These are phyloP conservation scores for Ctenoplectra terminalis DNA, from an alignment of 1,140 invertebrate species.

Conservation along the genomic window DNA sequence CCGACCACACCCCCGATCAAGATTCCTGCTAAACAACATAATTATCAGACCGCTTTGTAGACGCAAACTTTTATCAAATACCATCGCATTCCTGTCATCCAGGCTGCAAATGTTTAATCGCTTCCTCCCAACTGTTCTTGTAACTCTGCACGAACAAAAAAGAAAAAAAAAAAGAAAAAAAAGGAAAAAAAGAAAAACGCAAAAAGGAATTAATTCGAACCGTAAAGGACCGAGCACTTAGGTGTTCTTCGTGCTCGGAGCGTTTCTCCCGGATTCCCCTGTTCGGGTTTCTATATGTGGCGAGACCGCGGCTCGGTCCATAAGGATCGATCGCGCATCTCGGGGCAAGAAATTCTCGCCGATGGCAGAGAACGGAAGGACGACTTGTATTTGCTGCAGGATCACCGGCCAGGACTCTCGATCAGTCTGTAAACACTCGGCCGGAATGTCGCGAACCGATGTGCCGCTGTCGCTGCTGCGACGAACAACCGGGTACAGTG, in stretches of 20 bases:
- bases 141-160: neutral
- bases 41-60: neutral
- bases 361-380: constrained; percentile 42
- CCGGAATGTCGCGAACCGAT: constrained; percentile 37
- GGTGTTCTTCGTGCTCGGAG: constrained; percentile 24
- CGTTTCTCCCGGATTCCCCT: neutral
- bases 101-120: neutral
- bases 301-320: neutral
- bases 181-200: no score
- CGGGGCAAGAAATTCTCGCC: constrained; percentile 33
- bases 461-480: neutral
- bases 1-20: neutral
- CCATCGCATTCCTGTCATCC: neutral
- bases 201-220: neutral
- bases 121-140: neutral
- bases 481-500: neutral
- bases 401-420: neutral
- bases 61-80: neutral
- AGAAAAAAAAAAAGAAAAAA: no score
- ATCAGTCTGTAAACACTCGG: constrained; percentile 42
- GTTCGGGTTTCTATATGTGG: constrained; percentile 43
- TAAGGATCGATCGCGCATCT: constrained; percentile 38
- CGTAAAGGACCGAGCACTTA: constrained; percentile 21
- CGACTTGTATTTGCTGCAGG: constrained; percentile 48
- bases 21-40: neutral